These are phyloP conservation scores for Trichopoda pennipes DNA, from an alignment of 2,888 invertebrate genomes.

Conservation along the genomic window DNA sequence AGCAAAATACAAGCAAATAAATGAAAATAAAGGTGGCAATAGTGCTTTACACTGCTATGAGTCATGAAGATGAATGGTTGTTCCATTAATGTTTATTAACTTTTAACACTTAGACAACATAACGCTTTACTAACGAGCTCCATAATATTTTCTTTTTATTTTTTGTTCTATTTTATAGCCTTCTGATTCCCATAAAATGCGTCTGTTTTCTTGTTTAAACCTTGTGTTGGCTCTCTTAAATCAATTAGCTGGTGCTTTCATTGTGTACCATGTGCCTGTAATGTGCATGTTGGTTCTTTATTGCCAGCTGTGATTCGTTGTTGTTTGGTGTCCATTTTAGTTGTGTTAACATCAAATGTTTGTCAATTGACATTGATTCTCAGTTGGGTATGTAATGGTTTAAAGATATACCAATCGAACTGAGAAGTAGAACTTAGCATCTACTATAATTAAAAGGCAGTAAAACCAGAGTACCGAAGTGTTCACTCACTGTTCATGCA, in stretches of 20 bases:
- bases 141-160: neutral
- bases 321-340: conserved; percentile 26
- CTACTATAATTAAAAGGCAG: too few relatives aligned
- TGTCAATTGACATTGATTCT: conserved; percentile 17
- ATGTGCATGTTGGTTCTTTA: too few relatives aligned
- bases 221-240: conserved; percentile 11
- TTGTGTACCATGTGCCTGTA: too few relatives aligned
- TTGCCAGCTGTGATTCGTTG: conserved; percentile 18
- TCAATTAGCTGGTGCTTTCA: conserved; percentile 1
- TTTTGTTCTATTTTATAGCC: too few relatives aligned
- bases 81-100: conserved; percentile 7
- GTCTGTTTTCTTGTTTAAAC: neutral
- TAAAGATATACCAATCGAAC: neutral
- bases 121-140: neutral
- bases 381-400: neutral
- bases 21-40: too few relatives aligned
- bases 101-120: neutral
- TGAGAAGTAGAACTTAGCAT: too few relatives aligned
- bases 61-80: neutral
- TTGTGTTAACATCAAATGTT: conserved; percentile 30
- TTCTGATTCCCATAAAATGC: neutral
- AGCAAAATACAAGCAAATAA: too few relatives aligned
- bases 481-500: too few relatives aligned
- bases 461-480: too few relatives aligned
- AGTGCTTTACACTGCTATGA: too few relatives aligned